Evolutionary conservation across 2,888 invertebrate species (phyloP).

Genomic region (Meta bourneti): DNA sequence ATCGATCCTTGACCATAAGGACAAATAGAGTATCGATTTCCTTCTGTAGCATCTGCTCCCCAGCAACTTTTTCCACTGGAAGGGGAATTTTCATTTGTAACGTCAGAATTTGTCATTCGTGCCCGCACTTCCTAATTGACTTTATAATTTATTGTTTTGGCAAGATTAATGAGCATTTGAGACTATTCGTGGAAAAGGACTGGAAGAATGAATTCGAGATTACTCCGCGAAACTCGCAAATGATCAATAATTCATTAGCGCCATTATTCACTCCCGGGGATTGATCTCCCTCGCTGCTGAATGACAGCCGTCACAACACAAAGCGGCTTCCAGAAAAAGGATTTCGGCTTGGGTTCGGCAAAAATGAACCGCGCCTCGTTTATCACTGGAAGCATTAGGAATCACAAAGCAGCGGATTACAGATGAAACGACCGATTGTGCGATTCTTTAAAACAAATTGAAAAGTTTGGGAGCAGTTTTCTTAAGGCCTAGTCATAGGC

Average conservation of each 20-base stretch:
- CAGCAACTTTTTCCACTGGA: constrained; percentile 9
- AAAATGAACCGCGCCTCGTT: not conserved
- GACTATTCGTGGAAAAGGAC: constrained; percentile 75
- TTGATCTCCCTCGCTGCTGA: constrained; percentile 63
- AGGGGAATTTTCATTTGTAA: constrained; percentile 54
- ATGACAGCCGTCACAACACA: constrained; percentile 71
- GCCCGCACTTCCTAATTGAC: constrained; percentile 68
- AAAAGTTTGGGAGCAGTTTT: too few species aligned
- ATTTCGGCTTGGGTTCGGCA: constrained; percentile 2
- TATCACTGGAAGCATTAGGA: not conserved
- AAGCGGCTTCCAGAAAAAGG: constrained; percentile 31
- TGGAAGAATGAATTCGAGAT: constrained; percentile 76
- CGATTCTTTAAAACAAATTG: too few species aligned
- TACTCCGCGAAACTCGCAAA: constrained; percentile 67
- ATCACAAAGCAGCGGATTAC: not conserved
- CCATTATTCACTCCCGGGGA: constrained; percentile 73
- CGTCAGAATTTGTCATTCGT: constrained; percentile 73
- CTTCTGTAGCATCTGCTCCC: constrained; percentile 30
- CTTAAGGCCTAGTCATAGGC: too few species aligned
- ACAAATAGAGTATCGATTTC: not conserved
- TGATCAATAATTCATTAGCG: constrained; percentile 76
- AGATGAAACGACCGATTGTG: not conserved
- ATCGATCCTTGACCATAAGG: not conserved
- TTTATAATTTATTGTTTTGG: constrained; percentile 76
- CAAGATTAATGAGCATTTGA: constrained; percentile 75